Evolutionary conservation across 2,113 vertebrate genomes (phyloP).

Genomic region (Ibidorhyncha struthersii): DNA sequence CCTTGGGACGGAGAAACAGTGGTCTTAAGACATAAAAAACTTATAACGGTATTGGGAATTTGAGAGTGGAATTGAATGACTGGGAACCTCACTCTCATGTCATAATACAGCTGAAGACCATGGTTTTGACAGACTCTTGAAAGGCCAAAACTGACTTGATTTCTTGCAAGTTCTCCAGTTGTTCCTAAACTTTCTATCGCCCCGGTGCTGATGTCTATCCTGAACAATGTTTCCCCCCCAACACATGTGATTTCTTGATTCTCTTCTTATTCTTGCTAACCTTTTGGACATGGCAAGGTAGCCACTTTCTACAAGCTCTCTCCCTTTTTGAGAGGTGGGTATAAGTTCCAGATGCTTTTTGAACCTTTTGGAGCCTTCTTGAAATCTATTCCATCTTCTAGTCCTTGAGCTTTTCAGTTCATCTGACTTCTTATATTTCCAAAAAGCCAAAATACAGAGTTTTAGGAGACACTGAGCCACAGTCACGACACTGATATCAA

Average conservation of each 20-base stretch:
- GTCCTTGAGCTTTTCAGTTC: background rate
- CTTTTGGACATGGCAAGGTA: background rate
- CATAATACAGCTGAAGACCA: background rate
- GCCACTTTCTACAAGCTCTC: background rate
- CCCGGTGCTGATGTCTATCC: background rate
- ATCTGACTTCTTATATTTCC: background rate
- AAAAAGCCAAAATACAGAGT: background rate
- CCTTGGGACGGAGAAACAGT: background rate
- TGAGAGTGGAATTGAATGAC: background rate
- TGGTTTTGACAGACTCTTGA: background rate
- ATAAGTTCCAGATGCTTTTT: background rate
- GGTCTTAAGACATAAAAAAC: background rate
- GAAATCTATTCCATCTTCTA: background rate
- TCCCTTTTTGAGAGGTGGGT: background rate
- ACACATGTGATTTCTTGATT: accelerated
- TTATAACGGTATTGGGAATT: background rate
- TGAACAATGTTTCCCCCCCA: background rate
- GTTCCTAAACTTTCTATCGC: background rate
- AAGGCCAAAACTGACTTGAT: background rate
- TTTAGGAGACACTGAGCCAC: background rate
- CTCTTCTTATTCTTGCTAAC: background rate
- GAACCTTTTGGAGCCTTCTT: background rate
- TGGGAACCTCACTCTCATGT: background rate
- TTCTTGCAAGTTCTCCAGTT: background rate
- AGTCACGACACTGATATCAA: background rate